Evolutionary conservation across 2,113 vertebrate species (phyloP).

Genomic region (Nymphicus hollandicus): DNA sequence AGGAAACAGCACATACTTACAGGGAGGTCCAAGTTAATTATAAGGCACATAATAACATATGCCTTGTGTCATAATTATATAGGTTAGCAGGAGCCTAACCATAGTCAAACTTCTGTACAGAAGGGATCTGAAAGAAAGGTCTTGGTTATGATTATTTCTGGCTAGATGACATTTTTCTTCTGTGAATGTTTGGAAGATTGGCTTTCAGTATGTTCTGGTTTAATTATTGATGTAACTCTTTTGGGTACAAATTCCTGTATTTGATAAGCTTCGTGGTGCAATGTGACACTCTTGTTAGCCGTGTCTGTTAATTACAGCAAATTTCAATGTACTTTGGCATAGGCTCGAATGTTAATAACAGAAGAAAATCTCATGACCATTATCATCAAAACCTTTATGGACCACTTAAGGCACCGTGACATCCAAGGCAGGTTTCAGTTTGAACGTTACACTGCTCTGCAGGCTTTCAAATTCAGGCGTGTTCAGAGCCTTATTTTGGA

Average conservation of each 20-base stretch:
- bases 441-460: conserved; percentile 92
- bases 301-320: conserved; percentile 1
- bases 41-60: neutral
- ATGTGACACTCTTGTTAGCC: neutral
- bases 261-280: neutral
- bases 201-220: neutral
- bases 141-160: neutral
- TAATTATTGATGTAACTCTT: neutral
- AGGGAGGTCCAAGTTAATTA: neutral
- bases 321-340: conserved; percentile 51
- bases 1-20: neutral
- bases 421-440: conserved; percentile 95
- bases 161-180: neutral
- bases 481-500: conserved; percentile 96
- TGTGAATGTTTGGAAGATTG: neutral
- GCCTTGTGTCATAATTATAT: neutral
- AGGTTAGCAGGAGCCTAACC: neutral
- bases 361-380: conserved; percentile 94
- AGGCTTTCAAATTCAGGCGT: conserved; percentile 94
- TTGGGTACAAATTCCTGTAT: neutral
- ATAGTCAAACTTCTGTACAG: neutral
- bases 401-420: conserved; percentile 91
- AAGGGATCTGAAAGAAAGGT: neutral
- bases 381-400: conserved; percentile 95
- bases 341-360: conserved; percentile 96